A percentile compares a stretch with the other conserved stretches of the same genome.
These are phyloP conservation scores for Hartigia nigra DNA, from an alignment of 2,888 invertebrate genomes.

Conservation along the genomic window DNA sequence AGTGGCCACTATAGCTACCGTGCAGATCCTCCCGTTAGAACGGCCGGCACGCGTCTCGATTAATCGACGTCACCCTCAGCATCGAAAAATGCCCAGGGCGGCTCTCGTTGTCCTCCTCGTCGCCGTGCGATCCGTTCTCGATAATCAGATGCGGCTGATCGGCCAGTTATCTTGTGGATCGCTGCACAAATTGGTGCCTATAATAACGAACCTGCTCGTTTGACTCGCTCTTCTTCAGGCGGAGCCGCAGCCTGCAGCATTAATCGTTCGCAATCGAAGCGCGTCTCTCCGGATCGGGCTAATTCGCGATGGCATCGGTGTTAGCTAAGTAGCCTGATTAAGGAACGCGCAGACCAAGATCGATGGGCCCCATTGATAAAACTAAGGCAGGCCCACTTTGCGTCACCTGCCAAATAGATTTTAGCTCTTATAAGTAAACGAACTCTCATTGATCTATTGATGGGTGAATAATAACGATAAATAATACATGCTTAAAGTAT, in stretches of 20 bases:
- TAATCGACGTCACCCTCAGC: constrained; percentile 5
- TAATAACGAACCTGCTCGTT: constrained; percentile 34
- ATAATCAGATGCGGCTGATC: constrained; percentile 17
- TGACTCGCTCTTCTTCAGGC: constrained; percentile 2
- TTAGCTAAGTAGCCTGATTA: constrained; percentile 49
- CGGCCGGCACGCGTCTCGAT: background rate
- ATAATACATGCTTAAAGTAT: background rate
- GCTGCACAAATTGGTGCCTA: constrained; percentile 39
- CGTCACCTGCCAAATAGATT: constrained; percentile 18
- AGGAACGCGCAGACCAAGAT: constrained; percentile 19
- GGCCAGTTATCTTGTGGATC: constrained; percentile 18
- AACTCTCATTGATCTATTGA: background rate
- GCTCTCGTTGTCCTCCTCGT: background rate
- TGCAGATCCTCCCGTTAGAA: background rate
- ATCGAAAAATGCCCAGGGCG: background rate
- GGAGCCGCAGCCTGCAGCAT: constrained; percentile 22
- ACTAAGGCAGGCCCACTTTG: background rate
- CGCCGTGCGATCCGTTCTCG: constrained; percentile 8
- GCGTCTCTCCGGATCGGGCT: constrained; percentile 18
- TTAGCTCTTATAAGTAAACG: background rate
- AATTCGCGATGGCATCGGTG: constrained; percentile 40
- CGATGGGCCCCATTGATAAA: constrained; percentile 27
- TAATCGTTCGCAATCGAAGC: constrained; percentile 35
- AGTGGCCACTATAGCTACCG: background rate
- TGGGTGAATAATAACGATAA: background rate